Conservation (phyloP, 2,113 vertebrate genomes). For the Tenebrosternarchus preto region DNA sequence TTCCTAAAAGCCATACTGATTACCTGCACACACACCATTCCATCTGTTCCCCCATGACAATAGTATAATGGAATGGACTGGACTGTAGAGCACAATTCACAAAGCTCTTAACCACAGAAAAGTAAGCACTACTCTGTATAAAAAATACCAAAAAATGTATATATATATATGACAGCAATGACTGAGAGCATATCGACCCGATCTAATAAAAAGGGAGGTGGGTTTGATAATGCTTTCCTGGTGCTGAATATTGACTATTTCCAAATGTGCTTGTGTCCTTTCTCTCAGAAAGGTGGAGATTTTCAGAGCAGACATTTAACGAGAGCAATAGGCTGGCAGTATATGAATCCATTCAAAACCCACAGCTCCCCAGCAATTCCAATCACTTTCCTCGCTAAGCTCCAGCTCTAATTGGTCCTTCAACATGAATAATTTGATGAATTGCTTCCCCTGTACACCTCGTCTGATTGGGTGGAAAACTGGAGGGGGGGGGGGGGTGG, state of each 20-base stretch:
- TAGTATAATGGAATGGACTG: slow-evolving; percentile 39
- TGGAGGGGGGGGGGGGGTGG: slow-evolving; percentile 8
- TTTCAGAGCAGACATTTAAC: slow-evolving; percentile 35
- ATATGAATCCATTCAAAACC: slow-evolving; percentile 22
- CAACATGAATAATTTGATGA: slow-evolving; percentile 65
- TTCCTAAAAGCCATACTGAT: slow-evolving; percentile 51
- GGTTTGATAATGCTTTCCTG: slow-evolving; percentile 8
- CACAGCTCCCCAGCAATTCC: slow-evolving; percentile 35
- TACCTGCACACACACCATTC: slow-evolving; percentile 20
- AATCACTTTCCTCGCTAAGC: slow-evolving; percentile 41
- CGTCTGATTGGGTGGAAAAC: slow-evolving; percentile 58
- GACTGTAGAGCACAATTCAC: slow-evolving; percentile 28
- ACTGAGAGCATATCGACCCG: slow-evolving; percentile 6
- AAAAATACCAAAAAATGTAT: background rate
- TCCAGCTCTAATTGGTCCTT: slow-evolving; percentile 63
- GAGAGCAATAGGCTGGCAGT: slow-evolving; percentile 8
- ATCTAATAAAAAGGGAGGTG: slow-evolving; percentile 14
- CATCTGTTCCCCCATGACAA: slow-evolving; percentile 28
- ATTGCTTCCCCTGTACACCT: slow-evolving; percentile 64
- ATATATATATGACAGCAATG: background rate
- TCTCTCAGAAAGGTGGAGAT: background rate
- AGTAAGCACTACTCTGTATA: slow-evolving; percentile 34
- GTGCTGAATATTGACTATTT: slow-evolving; percentile 31
- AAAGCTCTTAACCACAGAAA: slow-evolving; percentile 54
- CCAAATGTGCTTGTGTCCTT: slow-evolving; percentile 19